Evolutionary conservation across 2,113 vertebrate species (phyloP), one percentile per base, ranked within the genome.

Genomic region (Manacus vitellinus): DNA sequence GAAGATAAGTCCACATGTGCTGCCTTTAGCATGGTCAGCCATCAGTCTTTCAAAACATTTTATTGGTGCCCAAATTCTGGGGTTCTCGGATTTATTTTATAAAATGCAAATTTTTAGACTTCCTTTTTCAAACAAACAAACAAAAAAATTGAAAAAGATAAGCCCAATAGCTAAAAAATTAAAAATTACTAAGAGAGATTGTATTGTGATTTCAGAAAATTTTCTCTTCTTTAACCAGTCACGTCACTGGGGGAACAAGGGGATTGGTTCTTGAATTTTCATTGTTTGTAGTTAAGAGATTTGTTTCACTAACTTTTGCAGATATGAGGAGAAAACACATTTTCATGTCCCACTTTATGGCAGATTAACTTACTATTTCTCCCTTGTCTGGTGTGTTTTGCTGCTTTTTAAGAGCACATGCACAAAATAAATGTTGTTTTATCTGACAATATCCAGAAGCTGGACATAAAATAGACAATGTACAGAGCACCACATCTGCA

Each of bases 401-500:
- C 41, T 86, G 79, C 31, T 92, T 94, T 95, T 92, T 71, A 94
- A 86, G 39, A 81, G 82, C 65, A 92, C 63, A 80, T 92, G 84
- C 56, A 59, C 59, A 77, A 91, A 63, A 75, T 74, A 91, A 88
- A 88, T 31, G 27, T 94, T 94, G 30, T 86, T 89, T 89, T 72
- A 74, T 71, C 66, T 94, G 93, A 95, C 80, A 65, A 23, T 91
- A 75, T 49, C 88, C 95, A 95, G 95, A 91, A 68, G 33, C 61
- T 68, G 56, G 44, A 85, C 61, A 63, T 89, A 91, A 95, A 95
- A 84, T 9, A 81, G 93, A 92, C 68, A 91, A 61, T 67, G 61
- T 44, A 84, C 91, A 96, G 89, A 95, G 52, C 80, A 81, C 61
- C 43, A 27, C 4, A 23, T 25, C 16, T 49, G 24, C 55, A 46